Conservation (phyloP, 2,888 invertebrate genomes). For the Stegophylla sp. region DNA sequence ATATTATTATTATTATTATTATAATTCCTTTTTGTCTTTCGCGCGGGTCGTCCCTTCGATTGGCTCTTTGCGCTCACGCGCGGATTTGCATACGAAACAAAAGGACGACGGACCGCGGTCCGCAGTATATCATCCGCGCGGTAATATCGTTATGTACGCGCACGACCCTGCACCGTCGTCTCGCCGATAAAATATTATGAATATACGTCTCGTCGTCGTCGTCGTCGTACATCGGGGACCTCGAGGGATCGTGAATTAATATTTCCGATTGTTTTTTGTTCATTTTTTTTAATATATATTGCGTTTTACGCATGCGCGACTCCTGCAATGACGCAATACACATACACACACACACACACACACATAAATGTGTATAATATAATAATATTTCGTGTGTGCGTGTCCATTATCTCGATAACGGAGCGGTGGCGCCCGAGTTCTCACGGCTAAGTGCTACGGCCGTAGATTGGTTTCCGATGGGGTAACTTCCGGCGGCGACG, state of each 20-base stretch:
- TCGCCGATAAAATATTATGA: constrained; percentile 8
- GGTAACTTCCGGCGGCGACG: constrained; percentile 41
- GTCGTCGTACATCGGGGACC: neutral
- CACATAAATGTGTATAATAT: too few species aligned
- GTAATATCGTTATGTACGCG: too few species aligned
- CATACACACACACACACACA: too few species aligned
- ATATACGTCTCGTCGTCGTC: neutral
- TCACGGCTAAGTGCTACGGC: constrained; percentile 56
- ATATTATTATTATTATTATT: neutral
- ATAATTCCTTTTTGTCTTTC: constrained; percentile 54
- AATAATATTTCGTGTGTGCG: too few species aligned
- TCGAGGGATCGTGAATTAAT: constrained; percentile 43
- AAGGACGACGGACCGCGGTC: constrained; percentile 35
- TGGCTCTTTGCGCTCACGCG: too few species aligned
- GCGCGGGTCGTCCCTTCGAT: constrained; percentile 28
- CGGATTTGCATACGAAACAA: constrained; percentile 57
- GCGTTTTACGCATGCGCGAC: neutral
- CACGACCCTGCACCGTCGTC: neutral
- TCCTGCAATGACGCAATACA: neutral
- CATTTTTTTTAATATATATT: neutral
- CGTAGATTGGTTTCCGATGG: constrained; percentile 54
- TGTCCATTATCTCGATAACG: constrained; percentile 51
- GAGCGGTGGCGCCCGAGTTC: constrained; percentile 54
- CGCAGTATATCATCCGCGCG: constrained; percentile 50
- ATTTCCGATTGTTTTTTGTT: constrained; percentile 49